Conservation (phyloP, 2,888 invertebrate species). For the Magallana nippona region DNA sequence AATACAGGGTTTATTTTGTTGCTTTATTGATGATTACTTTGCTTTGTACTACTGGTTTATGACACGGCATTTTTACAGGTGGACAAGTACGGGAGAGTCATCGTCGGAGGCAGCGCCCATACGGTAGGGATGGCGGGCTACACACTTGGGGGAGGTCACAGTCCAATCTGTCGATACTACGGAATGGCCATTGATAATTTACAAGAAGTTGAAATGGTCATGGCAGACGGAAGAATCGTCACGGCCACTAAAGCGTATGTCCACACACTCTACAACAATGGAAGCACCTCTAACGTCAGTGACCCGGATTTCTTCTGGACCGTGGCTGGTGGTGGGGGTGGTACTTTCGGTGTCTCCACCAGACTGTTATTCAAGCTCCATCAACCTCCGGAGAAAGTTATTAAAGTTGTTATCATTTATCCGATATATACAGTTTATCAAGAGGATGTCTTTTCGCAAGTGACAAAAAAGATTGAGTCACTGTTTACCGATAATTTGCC, state of each 20-base stretch:
- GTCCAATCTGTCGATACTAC: conserved; percentile 59
- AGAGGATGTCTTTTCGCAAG: background rate
- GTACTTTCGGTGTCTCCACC: conserved; percentile 39
- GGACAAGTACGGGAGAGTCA: conserved; percentile 55
- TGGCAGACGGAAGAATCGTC: conserved; percentile 43
- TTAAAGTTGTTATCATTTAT: conserved; percentile 23
- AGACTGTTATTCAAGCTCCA: conserved; percentile 34
- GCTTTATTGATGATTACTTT: no score
- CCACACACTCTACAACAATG: background rate
- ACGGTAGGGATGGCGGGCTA: conserved; percentile 70
- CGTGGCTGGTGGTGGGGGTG: conserved; percentile 41
- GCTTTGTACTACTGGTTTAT: no score
- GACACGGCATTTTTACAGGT: conserved; percentile 44
- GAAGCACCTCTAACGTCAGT: conserved; percentile 21
- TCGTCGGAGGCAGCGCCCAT: conserved; percentile 68
- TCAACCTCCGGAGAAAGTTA: background rate
- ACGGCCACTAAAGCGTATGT: conserved; percentile 8
- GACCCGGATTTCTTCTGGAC: conserved; percentile 42
- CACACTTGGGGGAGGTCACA: conserved; percentile 70
- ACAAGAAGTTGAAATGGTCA: conserved; percentile 56
- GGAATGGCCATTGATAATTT: conserved; percentile 61
- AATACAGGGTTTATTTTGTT: no score
- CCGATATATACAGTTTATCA: background rate
- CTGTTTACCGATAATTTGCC: conserved; percentile 35
- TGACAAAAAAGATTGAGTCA: background rate